Evolutionary conservation across 1,140 invertebrate genomes (phyloP).

Genomic region (Hyles vespertilio): DNA sequence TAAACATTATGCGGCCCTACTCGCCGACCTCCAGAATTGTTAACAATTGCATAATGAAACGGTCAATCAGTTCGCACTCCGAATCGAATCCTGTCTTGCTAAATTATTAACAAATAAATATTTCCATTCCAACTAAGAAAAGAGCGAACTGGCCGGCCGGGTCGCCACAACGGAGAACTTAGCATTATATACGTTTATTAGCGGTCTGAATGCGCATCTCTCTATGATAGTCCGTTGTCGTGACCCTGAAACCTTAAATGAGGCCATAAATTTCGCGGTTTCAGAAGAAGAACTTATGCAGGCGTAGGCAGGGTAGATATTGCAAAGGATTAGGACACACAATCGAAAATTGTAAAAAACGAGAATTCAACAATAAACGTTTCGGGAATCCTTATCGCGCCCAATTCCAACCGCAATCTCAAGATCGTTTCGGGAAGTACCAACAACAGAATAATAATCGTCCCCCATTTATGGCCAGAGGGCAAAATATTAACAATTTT

Average conservation of each 20-base stretch:
- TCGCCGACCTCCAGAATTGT: conserved; percentile 18
- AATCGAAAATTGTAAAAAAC: conserved; percentile 2
- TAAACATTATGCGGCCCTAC: conserved; percentile 19
- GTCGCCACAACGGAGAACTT: conserved; percentile 14
- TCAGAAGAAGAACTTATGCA: conserved; percentile 11
- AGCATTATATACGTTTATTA: conserved; percentile 11
- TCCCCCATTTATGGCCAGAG: no score
- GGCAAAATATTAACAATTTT: no score
- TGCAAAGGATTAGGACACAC: conserved; percentile 7
- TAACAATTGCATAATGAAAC: conserved; percentile 13
- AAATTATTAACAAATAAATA: conserved; percentile 23
- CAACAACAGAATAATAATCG: no score
- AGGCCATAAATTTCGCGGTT: conserved; percentile 10
- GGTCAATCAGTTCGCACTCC: conserved; percentile 13
- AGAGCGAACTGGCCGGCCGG: conserved; percentile 16
- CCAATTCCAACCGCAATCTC: no score
- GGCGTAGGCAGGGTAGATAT: conserved; percentile 1
- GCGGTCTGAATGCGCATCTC: conserved; percentile 5
- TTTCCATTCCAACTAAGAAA: conserved; percentile 14
- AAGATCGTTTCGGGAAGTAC: no score
- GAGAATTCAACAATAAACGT: conserved; percentile 6
- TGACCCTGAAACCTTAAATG: conserved; percentile 6
- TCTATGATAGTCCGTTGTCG: conserved; percentile 10
- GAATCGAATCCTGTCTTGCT: conserved; percentile 16
- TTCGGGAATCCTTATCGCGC: no score